Conservation (phyloP, 1,140 invertebrate genomes). For the Babylonia areolata region DNA sequence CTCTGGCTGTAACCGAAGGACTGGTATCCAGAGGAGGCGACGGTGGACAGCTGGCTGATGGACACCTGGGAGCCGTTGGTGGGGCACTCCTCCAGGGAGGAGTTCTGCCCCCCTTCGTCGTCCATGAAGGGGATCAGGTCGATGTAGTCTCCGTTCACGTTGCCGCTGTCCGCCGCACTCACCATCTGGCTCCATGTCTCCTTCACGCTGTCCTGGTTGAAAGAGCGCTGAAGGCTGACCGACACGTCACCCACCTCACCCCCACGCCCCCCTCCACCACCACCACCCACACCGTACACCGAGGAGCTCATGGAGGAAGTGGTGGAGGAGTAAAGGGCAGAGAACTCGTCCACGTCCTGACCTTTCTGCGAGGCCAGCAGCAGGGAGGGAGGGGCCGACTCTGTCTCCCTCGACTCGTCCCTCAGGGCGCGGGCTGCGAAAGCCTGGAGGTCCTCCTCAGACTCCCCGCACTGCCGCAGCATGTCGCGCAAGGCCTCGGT, state of each 20-base stretch:
- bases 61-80: conserved; percentile 69
- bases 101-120: conserved; percentile 65
- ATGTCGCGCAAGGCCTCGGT: conserved; percentile 62
- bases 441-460: conserved; percentile 53
- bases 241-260: conserved; percentile 64
- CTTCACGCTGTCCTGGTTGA: conserved; percentile 63
- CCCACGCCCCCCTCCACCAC: not conserved
- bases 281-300: not conserved
- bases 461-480: conserved; percentile 61
- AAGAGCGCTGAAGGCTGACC: conserved; percentile 46
- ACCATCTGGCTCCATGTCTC: conserved; percentile 73
- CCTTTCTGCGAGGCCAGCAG: not conserved
- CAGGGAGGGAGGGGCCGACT: not conserved
- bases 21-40: conserved; percentile 92
- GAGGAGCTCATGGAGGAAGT: conserved; percentile 39
- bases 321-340: conserved; percentile 38
- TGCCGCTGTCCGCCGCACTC: conserved; percentile 64
- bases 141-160: conserved; percentile 70
- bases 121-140: conserved; percentile 74
- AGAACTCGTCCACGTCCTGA: conserved; percentile 25
- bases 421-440: conserved; percentile 38
- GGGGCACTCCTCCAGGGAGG: conserved; percentile 61
- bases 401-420: conserved; percentile 34
- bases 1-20: conserved; percentile 93
- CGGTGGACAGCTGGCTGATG: conserved; percentile 88